phyloP scores from a whole-genome alignment of 2,797 vertebrate species.

The Oreochromis mossambicus region DNA sequence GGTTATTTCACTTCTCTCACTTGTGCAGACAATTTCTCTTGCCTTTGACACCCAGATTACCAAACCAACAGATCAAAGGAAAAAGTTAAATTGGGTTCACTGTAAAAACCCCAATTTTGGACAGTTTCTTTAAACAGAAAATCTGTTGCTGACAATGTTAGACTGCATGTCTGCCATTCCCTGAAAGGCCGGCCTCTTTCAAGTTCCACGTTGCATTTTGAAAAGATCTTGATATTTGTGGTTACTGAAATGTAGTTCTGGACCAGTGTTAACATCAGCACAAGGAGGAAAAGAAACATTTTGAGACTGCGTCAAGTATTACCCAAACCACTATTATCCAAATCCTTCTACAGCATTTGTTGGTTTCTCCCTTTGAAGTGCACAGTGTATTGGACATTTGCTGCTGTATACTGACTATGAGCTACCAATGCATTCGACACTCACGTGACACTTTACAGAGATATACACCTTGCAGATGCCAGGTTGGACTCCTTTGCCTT shows the following conservation, averaged over 20 bases:
- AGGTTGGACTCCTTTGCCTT: background rate
- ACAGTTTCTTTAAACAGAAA: background rate
- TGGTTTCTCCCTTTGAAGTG: background rate
- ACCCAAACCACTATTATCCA: background rate
- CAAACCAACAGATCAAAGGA: slow-evolving; percentile 5
- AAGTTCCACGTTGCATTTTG: background rate
- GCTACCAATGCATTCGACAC: background rate
- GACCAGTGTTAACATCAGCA: background rate
- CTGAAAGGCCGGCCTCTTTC: background rate
- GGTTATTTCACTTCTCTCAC: background rate
- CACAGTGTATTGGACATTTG: background rate
- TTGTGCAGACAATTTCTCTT: background rate
- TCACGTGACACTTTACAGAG: background rate
- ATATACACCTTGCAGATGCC: background rate
- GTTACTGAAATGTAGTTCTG: background rate
- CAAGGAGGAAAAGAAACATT: background rate
- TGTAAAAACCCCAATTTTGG: background rate
- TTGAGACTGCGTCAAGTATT: background rate
- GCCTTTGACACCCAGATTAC: background rate
- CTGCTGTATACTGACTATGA: background rate
- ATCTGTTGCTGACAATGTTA: background rate
- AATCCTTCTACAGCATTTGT: background rate
- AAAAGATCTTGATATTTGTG: background rate
- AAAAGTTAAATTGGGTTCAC: background rate
- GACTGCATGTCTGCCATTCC: background rate